Base-by-base conservation (phyloP, 92 coral and sea anemone species). In the Nematostella vectensis region DNA sequence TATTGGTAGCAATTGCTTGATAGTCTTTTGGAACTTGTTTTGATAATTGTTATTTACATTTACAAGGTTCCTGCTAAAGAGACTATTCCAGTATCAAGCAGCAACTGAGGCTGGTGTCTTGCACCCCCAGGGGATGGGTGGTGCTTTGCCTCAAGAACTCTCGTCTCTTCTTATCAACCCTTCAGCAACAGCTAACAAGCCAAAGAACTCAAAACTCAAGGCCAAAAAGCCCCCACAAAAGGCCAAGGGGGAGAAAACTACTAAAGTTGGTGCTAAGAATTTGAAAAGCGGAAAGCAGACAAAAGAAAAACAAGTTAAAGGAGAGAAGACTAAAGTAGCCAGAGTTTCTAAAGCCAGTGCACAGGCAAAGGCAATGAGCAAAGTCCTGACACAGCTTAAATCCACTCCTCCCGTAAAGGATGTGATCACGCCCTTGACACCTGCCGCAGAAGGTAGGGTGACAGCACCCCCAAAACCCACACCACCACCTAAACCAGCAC, bases 61-160 rank as follows among this genome's bases (percentile, higher is more conserved):
- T 64, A 19, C 16, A 23, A 91, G 98, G 69, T 85, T 81, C 64
- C 55, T 91, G 56, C 78, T 91, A 19, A 91, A 91, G 66, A 80
- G 89, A 50, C 58, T 86, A 44, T 74, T 91, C 47, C 96, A 91
- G 67, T 91, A 82, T 61, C 98, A 81, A 60, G 83, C 96, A 1
- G 95, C 88, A 44, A 70, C 70, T 0, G 95, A 85, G 37, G 88
- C 83, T 1, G 88, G 88, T 21, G 80, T 85, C 33, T 54, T 85
- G 48, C 81, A 82, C 50, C 71, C 81, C 25, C 54, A 57, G 9
- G 51, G 51, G 23, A 6, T 33, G 11, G 57, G 82, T 3, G 47
- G 61, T 3, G 36, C 80, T 55, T 47, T 67, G 59, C 68, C 82
- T 30, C 58, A 61, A 16, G 82, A 75, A 17, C 62, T 66, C 0